Evolutionary conservation across 1,140 invertebrate species (phyloP).

Genomic region (Drosophila subobscura): DNA sequence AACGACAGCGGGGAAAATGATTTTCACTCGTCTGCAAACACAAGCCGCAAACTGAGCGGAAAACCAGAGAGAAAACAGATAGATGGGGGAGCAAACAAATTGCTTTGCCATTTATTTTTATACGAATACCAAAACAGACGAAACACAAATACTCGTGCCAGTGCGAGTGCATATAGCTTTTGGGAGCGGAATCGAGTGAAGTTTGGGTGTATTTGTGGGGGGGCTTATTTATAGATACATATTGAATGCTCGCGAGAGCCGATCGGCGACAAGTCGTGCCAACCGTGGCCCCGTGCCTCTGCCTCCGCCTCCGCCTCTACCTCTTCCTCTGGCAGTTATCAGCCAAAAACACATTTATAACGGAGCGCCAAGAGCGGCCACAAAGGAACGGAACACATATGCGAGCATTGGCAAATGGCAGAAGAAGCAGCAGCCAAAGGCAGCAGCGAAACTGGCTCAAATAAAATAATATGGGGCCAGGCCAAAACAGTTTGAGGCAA

Average conservation of each 20-base stretch:
- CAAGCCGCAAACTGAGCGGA: slow-evolving; percentile 42
- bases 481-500: slow-evolving; percentile 79
- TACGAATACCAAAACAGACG: slow-evolving; percentile 63
- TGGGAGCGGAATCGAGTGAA: slow-evolving; percentile 3
- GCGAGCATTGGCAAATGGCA: slow-evolving; percentile 37
- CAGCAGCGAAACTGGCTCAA: slow-evolving; percentile 57
- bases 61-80: slow-evolving; percentile 17
- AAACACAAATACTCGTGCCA: slow-evolving; percentile 39
- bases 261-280: slow-evolving; percentile 61
- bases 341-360: slow-evolving; percentile 55
- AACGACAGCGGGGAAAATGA: slow-evolving; percentile 56
- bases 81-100: slow-evolving; percentile 60
- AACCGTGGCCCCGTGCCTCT: slow-evolving; percentile 4
- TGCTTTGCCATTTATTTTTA: slow-evolving; percentile 79
- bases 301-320: slow-evolving; percentile 1
- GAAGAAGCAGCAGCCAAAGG: slow-evolving; percentile 9
- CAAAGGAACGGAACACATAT: slow-evolving; percentile 41
- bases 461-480: slow-evolving; percentile 71
- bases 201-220: slow-evolving; percentile 42
- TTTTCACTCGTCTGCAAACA: slow-evolving; percentile 64
- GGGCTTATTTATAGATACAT: slow-evolving; percentile 73
- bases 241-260: slow-evolving; percentile 51
- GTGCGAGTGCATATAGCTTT: slow-evolving; percentile 21
- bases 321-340: slow-evolving; percentile 36
- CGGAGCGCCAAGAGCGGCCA: slow-evolving; percentile 41